Evolutionary conservation across 2,888 invertebrate species (phyloP).

Genomic region (Nyleta sp.): DNA sequence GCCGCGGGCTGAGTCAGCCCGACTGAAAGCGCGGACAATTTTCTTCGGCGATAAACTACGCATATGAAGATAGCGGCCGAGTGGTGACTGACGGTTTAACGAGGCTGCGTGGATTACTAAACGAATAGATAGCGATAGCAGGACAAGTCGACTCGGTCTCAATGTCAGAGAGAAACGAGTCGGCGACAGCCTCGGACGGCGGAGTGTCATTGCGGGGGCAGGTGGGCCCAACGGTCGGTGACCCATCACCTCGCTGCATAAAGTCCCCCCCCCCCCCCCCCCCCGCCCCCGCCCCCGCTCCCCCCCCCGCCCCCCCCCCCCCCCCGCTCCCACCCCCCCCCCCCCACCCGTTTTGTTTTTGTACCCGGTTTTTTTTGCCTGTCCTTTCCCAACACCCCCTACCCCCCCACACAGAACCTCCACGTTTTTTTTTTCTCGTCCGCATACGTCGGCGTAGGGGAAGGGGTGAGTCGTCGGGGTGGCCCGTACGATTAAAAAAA

Average conservation of each 20-base stretch:
- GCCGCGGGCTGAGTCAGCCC: conserved; percentile 30
- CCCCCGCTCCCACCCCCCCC: too few species aligned
- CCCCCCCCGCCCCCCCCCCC: too few species aligned
- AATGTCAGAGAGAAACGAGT: conserved; percentile 67
- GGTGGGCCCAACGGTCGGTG: conserved; percentile 66
- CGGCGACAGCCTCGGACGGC: conserved; percentile 65
- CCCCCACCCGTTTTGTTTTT: too few species aligned
- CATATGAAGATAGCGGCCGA: conserved; percentile 54
- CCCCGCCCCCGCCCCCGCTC: neutral
- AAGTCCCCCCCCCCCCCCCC: conserved; percentile 11
- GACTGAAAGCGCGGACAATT: conserved; percentile 46
- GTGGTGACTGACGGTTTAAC: conserved; percentile 62
- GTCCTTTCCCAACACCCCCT: too few species aligned
- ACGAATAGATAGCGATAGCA: conserved; percentile 64
- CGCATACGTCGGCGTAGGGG: too few species aligned
- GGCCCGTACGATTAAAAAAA: neutral
- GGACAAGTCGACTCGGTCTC: conserved; percentile 67
- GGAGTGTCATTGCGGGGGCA: conserved; percentile 67
- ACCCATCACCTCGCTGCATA: conserved; percentile 65
- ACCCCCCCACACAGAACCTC: too few species aligned
- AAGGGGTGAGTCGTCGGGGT: too few species aligned
- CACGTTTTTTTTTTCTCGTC: too few species aligned
- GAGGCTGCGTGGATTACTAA: conserved; percentile 57
- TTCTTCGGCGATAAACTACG: conserved; percentile 50
- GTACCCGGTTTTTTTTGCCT: too few species aligned